Evolutionary conservation across 1,140 invertebrate species (phyloP).

Genomic region (Drosophila eugracilis): DNA sequence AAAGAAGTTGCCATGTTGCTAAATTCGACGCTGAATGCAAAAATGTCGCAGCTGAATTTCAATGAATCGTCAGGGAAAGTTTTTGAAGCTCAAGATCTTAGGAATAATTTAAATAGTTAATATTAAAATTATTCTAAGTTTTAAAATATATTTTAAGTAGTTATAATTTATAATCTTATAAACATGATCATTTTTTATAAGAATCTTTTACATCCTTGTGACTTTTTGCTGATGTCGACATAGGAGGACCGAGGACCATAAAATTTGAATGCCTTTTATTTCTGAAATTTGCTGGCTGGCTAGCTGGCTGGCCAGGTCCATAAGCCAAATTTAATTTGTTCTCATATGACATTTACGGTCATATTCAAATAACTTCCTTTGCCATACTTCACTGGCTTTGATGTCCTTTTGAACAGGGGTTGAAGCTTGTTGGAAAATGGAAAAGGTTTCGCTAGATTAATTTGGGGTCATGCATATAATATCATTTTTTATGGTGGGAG

Average conservation of each 20-base stretch:
- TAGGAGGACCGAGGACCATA: slow-evolving; percentile 19
- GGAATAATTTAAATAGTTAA: neutral
- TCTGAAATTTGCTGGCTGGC: neutral
- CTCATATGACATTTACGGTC: slow-evolving; percentile 71
- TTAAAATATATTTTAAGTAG: neutral
- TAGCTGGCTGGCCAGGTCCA: slow-evolving; percentile 34
- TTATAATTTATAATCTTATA: too few relatives aligned
- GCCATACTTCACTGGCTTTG: slow-evolving; percentile 77
- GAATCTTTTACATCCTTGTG: too few relatives aligned
- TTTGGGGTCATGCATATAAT: slow-evolving; percentile 83
- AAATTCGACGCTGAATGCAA: slow-evolving; percentile 26
- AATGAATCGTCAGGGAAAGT: neutral
- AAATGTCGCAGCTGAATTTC: slow-evolving; percentile 8
- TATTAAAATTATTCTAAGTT: neutral
- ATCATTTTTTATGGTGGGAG: slow-evolving; percentile 71
- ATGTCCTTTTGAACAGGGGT: slow-evolving; percentile 50
- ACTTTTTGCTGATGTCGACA: slow-evolving; percentile 4
- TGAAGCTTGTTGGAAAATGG: slow-evolving; percentile 37
- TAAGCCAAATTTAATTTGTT: slow-evolving; percentile 80
- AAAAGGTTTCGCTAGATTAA: slow-evolving; percentile 83
- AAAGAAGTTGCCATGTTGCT: slow-evolving; percentile 49
- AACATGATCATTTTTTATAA: too few relatives aligned
- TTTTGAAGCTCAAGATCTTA: neutral
- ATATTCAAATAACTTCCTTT: slow-evolving; percentile 79
- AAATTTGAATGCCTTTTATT: slow-evolving; percentile 19